Conservation (phyloP, 2,797 vertebrate genomes). For the Danio kyathit region DNA sequence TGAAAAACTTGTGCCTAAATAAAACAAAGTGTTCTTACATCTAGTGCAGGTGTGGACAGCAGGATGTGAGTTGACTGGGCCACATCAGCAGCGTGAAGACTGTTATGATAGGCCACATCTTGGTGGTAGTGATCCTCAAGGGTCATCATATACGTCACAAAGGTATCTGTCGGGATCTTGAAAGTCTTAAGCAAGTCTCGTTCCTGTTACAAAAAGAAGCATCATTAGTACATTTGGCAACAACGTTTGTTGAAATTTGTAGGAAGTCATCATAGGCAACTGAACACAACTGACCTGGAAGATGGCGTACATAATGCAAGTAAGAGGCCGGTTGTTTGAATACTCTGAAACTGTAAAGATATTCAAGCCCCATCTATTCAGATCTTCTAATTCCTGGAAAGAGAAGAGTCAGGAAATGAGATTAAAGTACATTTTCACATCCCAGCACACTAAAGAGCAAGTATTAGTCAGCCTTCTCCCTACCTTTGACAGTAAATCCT, state of each 20-base stretch:
- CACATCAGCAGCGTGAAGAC: constrained; percentile 95
- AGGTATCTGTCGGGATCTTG: constrained; percentile 92
- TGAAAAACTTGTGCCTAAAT: neutral
- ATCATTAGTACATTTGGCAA: neutral
- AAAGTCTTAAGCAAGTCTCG: constrained; percentile 95
- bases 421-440: neutral
- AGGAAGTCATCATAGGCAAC: neutral
- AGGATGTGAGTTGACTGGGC: constrained; percentile 97
- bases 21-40: constrained; percentile 80
- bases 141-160: constrained; percentile 98
- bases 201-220: constrained; percentile 78
- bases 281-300: constrained; percentile 86
- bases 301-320: constrained; percentile 98
- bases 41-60: constrained; percentile 94
- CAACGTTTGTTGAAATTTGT: neutral
- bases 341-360: constrained; percentile 96
- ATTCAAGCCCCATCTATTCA: constrained; percentile 98
- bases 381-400: constrained; percentile 90
- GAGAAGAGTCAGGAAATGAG: constrained; percentile 19
- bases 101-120: constrained; percentile 97
- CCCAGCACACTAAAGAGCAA: neutral
- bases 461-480: neutral
- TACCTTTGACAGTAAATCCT: constrained; percentile 94
- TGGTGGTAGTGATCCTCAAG: constrained; percentile 97
- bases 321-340: constrained; percentile 92